These are phyloP conservation scores for Nettapus auritus DNA, from an alignment of 2,113 vertebrate genomes.

Conservation along the genomic window DNA sequence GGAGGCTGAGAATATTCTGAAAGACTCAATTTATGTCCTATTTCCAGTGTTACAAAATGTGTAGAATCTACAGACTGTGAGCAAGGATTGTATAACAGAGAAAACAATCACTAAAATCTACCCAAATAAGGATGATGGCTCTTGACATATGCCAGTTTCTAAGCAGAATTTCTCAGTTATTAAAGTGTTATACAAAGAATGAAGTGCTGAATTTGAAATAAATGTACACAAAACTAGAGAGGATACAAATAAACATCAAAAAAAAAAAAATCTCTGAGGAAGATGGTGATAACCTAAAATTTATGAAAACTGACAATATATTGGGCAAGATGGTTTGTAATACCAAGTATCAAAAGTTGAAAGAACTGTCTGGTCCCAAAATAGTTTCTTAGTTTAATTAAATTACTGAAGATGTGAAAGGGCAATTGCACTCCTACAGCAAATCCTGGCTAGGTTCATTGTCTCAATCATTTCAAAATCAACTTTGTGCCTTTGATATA, in stretches of 20 bases:
- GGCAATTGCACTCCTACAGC: background rate
- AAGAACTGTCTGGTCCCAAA: background rate
- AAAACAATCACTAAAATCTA: background rate
- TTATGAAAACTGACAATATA: background rate
- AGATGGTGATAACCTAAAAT: background rate
- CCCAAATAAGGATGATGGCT: background rate
- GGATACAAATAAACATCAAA: background rate
- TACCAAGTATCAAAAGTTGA: background rate
- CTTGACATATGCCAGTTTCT: background rate
- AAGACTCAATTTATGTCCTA: background rate
- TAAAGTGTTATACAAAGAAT: background rate
- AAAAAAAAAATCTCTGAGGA: background rate
- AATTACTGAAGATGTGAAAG: background rate
- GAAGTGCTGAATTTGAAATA: background rate
- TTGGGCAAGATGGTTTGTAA: background rate
- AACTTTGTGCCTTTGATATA: background rate
- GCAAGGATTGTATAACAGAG: background rate
- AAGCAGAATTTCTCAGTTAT: background rate
- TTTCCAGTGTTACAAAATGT: background rate
- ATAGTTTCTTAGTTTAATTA: background rate
- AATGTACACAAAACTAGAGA: background rate
- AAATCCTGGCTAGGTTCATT: background rate
- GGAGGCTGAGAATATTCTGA: background rate
- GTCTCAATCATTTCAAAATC: slow-evolving; percentile 12
- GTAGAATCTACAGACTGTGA: background rate